phyloP scores from a whole-genome alignment of 2,113 vertebrate species.

The Aphelocoma coerulescens region DNA sequence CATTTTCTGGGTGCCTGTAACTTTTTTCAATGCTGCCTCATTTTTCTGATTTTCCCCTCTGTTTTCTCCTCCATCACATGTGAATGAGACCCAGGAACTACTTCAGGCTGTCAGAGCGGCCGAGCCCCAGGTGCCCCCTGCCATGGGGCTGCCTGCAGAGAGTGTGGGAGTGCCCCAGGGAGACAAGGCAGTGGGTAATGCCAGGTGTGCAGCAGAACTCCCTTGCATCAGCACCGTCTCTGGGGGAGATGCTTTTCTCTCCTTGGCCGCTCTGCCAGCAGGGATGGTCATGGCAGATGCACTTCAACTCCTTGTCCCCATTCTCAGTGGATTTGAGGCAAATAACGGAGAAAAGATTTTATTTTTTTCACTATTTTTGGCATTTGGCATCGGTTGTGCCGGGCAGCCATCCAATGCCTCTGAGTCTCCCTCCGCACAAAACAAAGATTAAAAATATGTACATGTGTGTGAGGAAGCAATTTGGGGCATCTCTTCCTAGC shows the following conservation, averaged over 20 bases:
- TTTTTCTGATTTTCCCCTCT: neutral
- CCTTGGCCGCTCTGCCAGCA: neutral
- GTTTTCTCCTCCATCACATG: fast-evolving
- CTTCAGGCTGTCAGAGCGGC: fast-evolving
- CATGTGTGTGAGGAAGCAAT: constrained; percentile 25
- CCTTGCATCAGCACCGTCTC: fast-evolving
- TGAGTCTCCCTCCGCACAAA: constrained; percentile 22
- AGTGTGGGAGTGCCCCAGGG: neutral
- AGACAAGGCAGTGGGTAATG: fast-evolving
- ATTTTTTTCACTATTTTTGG: neutral
- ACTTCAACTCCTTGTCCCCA: neutral
- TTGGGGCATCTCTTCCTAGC: constrained; percentile 56
- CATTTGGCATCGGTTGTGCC: constrained; percentile 14
- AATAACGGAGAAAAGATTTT: neutral
- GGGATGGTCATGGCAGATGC: neutral
- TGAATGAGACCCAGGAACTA: neutral
- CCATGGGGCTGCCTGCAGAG: neutral
- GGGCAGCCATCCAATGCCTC: constrained; percentile 53
- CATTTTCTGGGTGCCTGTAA: neutral
- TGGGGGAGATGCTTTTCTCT: neutral
- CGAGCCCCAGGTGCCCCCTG: neutral
- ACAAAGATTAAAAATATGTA: constrained; percentile 29
- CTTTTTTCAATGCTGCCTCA: neutral
- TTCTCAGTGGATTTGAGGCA: neutral
- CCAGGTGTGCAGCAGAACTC: neutral